These are phyloP conservation scores for Helicolenus hilgendorfi DNA, from an alignment of 2,797 vertebrate species.

Conservation along the genomic window DNA sequence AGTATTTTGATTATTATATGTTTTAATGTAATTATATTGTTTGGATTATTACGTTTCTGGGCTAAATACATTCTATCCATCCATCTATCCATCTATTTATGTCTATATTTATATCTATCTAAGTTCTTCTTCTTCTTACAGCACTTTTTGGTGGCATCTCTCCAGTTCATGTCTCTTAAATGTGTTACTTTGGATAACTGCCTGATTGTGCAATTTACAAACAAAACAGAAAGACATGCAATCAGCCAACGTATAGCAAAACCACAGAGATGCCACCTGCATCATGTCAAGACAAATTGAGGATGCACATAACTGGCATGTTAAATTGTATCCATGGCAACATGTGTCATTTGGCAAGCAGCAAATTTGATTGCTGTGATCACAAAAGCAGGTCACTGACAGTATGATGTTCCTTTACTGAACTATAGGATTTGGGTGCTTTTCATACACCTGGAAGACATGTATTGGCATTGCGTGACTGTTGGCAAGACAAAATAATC, in stretches of 20 bases:
- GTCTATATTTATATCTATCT: neutral
- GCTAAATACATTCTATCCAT: too few species aligned
- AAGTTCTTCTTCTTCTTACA: neutral
- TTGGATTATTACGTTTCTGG: too few species aligned
- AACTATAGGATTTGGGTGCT: neutral
- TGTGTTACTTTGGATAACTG: neutral
- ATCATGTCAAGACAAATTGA: neutral
- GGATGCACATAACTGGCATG: neutral
- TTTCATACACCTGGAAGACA: neutral
- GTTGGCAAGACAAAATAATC: neutral
- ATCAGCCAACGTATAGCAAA: neutral
- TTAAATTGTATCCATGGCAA: conserved; percentile 33
- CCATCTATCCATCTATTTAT: too few species aligned
- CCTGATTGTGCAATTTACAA: neutral
- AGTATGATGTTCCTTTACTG: neutral
- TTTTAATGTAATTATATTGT: too few species aligned
- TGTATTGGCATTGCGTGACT: neutral
- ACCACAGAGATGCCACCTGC: neutral
- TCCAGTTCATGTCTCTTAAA: neutral
- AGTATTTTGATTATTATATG: too few species aligned
- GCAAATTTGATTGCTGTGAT: neutral
- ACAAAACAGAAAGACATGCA: neutral
- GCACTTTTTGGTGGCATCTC: neutral
- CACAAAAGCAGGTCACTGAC: neutral
- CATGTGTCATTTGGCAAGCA: neutral